Evolutionary conservation across 2,888 invertebrate species (phyloP).

Genomic region (Tubulanus polymorphus): DNA sequence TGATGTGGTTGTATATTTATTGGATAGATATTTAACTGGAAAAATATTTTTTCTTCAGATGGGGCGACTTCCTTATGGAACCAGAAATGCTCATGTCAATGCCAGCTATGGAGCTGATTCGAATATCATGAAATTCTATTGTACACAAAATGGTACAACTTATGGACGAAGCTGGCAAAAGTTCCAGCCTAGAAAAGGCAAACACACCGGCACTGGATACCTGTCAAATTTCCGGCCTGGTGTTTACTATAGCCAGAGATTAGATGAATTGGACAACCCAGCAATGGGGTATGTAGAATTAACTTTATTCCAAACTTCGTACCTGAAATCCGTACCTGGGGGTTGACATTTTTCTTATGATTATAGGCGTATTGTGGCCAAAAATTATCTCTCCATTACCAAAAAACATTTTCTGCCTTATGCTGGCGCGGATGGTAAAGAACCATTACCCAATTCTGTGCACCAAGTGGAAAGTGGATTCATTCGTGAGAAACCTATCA

Average conservation of each 20-base stretch:
- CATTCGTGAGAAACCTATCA: constrained; percentile 43
- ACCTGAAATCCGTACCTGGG: no score
- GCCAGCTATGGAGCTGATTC: constrained; percentile 50
- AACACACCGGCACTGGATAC: constrained; percentile 51
- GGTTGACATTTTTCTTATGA: constrained; percentile 2
- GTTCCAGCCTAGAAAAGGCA: constrained; percentile 43
- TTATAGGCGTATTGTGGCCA: constrained; percentile 42
- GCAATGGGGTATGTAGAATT: constrained; percentile 40
- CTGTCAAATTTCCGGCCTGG: constrained; percentile 49
- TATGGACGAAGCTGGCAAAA: constrained; percentile 47
- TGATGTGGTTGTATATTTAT: no score
- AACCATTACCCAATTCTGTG: constrained; percentile 39
- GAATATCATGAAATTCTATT: constrained; percentile 52
- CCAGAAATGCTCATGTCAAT: constrained; percentile 41
- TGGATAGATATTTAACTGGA: no score
- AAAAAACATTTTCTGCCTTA: constrained; percentile 42
- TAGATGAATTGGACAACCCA: constrained; percentile 52
- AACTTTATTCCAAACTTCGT: no score
- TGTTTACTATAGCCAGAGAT: constrained; percentile 45
- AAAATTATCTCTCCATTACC: constrained; percentile 48
- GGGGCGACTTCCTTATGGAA: constrained; percentile 43
- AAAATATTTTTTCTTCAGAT: no score
- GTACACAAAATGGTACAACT: constrained; percentile 46
- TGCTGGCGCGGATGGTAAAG: constrained; percentile 36
- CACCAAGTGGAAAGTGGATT: constrained; percentile 45